These are phyloP conservation scores for Mormyrus lacerda DNA, from an alignment of 2,113 vertebrate genomes.

Conservation along the genomic window DNA sequence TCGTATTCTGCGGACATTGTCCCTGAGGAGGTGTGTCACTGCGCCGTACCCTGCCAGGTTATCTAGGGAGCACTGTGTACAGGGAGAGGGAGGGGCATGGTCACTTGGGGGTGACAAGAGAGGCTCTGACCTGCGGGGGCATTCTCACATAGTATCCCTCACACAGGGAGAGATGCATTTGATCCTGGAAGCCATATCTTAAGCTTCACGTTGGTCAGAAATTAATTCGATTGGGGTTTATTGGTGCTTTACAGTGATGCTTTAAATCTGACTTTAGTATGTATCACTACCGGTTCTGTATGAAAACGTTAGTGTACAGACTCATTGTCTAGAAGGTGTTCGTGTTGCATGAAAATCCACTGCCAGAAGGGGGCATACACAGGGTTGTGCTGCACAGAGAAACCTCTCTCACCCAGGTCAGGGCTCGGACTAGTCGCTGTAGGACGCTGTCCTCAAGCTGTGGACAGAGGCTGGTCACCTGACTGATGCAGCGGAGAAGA, in stretches of 20 bases:
- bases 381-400: neutral
- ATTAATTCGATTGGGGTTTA: neutral
- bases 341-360: neutral
- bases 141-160: neutral
- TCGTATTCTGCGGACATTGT: slow-evolving; percentile 42
- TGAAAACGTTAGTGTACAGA: neutral
- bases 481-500: slow-evolving; percentile 59
- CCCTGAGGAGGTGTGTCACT: slow-evolving; percentile 48
- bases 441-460: slow-evolving; percentile 57
- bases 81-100: neutral
- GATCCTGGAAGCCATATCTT: neutral
- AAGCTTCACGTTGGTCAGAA: neutral
- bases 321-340: neutral
- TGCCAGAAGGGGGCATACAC: neutral
- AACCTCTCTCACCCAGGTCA: slow-evolving; percentile 54
- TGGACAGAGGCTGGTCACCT: slow-evolving; percentile 56
- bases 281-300: neutral
- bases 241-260: neutral
- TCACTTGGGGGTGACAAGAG: neutral
- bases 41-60: slow-evolving; percentile 35
- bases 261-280: neutral
- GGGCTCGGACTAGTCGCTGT: slow-evolving; percentile 49
- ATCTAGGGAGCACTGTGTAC: slow-evolving; percentile 44
- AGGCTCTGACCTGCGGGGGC: neutral
- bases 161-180: neutral